phyloP scores from a whole-genome alignment of 2,113 vertebrate species.

The Eudyptes chrysolophus region DNA sequence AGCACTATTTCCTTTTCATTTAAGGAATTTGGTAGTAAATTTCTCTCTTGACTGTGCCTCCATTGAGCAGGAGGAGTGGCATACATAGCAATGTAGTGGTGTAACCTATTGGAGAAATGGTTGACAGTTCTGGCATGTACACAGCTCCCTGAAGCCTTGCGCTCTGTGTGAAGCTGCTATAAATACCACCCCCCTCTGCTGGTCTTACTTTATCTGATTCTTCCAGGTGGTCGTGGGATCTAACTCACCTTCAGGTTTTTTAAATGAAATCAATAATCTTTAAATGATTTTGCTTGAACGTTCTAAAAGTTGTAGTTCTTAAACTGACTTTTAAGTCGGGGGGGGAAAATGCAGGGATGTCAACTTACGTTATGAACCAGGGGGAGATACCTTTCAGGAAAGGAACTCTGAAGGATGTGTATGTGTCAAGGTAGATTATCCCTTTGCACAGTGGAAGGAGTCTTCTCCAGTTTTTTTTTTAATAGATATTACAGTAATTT shows the following conservation, averaged over 20 bases:
- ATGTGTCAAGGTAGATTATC: not conserved
- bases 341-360: not conserved
- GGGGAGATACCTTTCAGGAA: not conserved
- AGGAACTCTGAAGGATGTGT: not conserved
- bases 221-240: not conserved
- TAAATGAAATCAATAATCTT: not conserved
- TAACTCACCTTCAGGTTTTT: not conserved
- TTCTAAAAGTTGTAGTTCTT: not conserved
- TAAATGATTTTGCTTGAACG: not conserved
- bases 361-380: not conserved
- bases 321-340: not conserved
- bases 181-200: constrained; percentile 4
- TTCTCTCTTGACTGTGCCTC: not conserved
- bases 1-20: not conserved
- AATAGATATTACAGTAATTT: not conserved
- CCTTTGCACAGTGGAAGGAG: not conserved
- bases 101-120: not conserved
- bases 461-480: not conserved
- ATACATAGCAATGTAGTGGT: not conserved
- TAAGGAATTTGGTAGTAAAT: constrained; percentile 5
- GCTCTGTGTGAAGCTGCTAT: not conserved
- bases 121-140: not conserved
- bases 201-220: not conserved
- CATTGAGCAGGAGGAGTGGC: not conserved
- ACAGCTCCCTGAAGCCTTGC: not conserved